A percentile compares a stretch with the other conserved stretches of the same genome.
Evolutionary conservation across 2,113 vertebrate genomes (phyloP).

Genomic region (Plectropomus leopardus): DNA sequence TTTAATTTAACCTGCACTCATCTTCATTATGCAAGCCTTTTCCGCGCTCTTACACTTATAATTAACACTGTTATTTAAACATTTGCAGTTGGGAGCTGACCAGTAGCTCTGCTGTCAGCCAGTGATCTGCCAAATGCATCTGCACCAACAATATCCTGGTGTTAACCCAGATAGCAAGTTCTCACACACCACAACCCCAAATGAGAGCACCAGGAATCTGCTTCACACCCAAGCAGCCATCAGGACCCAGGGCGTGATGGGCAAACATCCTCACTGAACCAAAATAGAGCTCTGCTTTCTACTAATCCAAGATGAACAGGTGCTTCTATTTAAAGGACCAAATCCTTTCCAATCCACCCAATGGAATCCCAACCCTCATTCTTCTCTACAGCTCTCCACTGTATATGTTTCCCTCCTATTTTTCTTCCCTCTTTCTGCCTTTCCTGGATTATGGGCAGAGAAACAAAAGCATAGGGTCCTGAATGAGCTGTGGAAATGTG

Average conservation of each 20-base stretch:
- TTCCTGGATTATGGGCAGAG: slow-evolving; percentile 32
- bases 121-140: slow-evolving; percentile 18
- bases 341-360: slow-evolving; percentile 83
- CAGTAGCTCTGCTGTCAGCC: neutral
- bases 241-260: slow-evolving; percentile 45
- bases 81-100: neutral
- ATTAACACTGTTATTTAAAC: neutral
- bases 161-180: neutral
- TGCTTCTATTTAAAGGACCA: slow-evolving; percentile 85
- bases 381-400: slow-evolving; percentile 45
- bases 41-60: neutral
- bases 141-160: slow-evolving; percentile 8
- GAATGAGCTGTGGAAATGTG: slow-evolving; percentile 58
- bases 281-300: slow-evolving; percentile 80
- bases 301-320: slow-evolving; percentile 86
- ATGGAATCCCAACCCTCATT: slow-evolving; percentile 62
- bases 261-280: slow-evolving; percentile 54
- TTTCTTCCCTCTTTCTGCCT: slow-evolving; percentile 20
- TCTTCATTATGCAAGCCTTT: neutral
- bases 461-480: slow-evolving; percentile 59
- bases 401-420: neutral
- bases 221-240: slow-evolving; percentile 44
- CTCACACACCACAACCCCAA: slow-evolving; percentile 38
- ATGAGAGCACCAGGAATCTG: slow-evolving; percentile 25
- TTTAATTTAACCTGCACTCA: slow-evolving; percentile 9